These are phyloP conservation scores for Bufo bufo DNA, from an alignment of 2,113 vertebrate genomes.

Conservation along the genomic window DNA sequence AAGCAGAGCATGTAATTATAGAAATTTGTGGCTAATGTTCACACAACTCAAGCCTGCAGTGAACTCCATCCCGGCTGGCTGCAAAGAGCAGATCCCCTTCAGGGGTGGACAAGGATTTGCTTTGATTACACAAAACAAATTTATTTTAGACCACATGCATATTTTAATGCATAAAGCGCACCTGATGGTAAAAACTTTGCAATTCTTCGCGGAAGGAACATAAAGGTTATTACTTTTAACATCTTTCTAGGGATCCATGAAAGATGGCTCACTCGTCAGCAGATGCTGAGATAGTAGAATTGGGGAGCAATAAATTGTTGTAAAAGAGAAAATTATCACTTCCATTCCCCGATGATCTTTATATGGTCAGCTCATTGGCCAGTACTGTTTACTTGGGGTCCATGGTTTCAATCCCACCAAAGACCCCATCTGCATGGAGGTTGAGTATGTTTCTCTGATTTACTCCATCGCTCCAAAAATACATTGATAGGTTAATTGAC, in stretches of 20 bases:
- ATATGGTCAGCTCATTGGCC: neutral
- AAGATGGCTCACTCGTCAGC: neutral
- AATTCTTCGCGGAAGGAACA: neutral
- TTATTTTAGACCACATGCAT: neutral
- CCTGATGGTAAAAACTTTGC: neutral
- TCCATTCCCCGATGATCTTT: neutral
- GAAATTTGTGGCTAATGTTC: slow-evolving; percentile 13
- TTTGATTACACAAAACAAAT: neutral
- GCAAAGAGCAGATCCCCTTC: neutral
- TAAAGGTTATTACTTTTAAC: neutral
- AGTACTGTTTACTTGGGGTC: neutral
- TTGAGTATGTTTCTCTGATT: neutral
- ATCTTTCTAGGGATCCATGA: neutral
- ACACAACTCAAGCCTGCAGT: neutral
- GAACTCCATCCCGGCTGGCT: neutral
- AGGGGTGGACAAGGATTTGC: neutral
- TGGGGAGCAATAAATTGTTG: neutral
- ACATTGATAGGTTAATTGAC: too few species aligned
- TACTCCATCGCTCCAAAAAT: neutral
- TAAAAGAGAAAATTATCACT: neutral
- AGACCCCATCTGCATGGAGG: neutral
- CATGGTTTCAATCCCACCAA: neutral
- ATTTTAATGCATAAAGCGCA: neutral
- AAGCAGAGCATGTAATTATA: slow-evolving; percentile 42
- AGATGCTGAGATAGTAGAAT: neutral